Conservation (phyloP, 2,113 vertebrate genomes). For the Eclectus roratus region DNA sequence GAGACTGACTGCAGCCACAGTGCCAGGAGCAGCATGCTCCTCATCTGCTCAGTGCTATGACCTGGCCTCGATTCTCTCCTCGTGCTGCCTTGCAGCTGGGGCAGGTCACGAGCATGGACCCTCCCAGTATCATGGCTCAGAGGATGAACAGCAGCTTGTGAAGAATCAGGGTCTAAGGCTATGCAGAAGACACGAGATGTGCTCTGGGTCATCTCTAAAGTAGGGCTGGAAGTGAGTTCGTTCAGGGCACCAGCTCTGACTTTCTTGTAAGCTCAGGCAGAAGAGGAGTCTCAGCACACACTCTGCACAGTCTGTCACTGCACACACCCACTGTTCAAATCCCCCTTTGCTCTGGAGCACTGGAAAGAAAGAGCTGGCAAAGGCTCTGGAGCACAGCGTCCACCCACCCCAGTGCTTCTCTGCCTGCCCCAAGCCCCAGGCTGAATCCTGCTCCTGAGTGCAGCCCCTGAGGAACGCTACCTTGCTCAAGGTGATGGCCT, state of each 20-base stretch:
- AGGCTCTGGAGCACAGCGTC: neutral
- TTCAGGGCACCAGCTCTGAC: fast-evolving
- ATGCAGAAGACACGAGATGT: fast-evolving
- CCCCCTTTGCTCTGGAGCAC: neutral
- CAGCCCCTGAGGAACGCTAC: neutral
- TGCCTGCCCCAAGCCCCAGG: neutral
- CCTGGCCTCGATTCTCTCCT: neutral
- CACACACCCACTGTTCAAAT: neutral
- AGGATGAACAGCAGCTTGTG: neutral
- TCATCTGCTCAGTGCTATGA: fast-evolving
- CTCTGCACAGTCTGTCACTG: neutral
- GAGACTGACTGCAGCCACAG: neutral
- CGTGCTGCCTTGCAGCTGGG: neutral
- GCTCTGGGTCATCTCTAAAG: neutral
- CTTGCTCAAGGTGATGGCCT: neutral
- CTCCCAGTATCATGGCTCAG: neutral
- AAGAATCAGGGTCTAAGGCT: neutral
- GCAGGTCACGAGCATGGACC: neutral
- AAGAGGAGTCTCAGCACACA: neutral
- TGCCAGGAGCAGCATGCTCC: fast-evolving
- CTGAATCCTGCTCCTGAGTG: neutral
- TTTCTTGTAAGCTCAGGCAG: neutral
- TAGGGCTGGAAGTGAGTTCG: neutral
- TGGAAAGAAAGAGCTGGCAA: neutral
- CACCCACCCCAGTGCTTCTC: neutral